Percentiles rank a stretch among this genome's conserved stretches.
Conservation (phyloP, 2,888 invertebrate species). For the Amiota mariae region DNA sequence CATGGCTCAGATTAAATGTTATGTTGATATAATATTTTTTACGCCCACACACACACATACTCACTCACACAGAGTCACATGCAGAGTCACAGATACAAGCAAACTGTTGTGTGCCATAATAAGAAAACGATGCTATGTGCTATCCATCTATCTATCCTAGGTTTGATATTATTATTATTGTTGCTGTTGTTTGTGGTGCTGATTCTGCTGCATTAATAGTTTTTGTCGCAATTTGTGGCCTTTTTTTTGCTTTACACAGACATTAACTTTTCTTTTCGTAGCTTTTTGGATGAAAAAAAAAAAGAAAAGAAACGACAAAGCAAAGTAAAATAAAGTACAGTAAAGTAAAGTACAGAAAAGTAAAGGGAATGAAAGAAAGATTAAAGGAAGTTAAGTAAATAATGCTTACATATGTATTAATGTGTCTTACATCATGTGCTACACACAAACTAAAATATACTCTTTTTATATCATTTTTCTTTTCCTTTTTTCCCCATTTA, state of each 20-base stretch:
- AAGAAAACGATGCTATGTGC: slow-evolving; percentile 14
- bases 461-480: too few relatives aligned
- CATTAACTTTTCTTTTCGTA: slow-evolving; percentile 53
- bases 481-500: not conserved
- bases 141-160: slow-evolving; percentile 46
- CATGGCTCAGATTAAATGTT: slow-evolving; percentile 66
- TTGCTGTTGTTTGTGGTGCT: slow-evolving; percentile 33
- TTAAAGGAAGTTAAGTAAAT: slow-evolving; percentile 58
- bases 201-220: slow-evolving; percentile 57
- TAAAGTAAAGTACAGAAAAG: slow-evolving; percentile 35
- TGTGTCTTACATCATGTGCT: slow-evolving; percentile 26
- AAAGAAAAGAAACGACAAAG: slow-evolving; percentile 28
- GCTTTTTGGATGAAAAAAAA: slow-evolving; percentile 37
- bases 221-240: slow-evolving; percentile 40
- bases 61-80: not conserved
- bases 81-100: slow-evolving; percentile 37
- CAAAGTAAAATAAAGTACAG: slow-evolving; percentile 40
- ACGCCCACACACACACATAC: slow-evolving; percentile 54
- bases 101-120: slow-evolving; percentile 19
- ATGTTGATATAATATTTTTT: slow-evolving; percentile 67
- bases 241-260: slow-evolving; percentile 37
- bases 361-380: slow-evolving; percentile 14
- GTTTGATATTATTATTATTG: slow-evolving; percentile 43
- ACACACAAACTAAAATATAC: not conserved
- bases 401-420: slow-evolving; percentile 65